Evolutionary conservation across 2,888 invertebrate species (phyloP).

Genomic region (Stenichneumon culpator): DNA sequence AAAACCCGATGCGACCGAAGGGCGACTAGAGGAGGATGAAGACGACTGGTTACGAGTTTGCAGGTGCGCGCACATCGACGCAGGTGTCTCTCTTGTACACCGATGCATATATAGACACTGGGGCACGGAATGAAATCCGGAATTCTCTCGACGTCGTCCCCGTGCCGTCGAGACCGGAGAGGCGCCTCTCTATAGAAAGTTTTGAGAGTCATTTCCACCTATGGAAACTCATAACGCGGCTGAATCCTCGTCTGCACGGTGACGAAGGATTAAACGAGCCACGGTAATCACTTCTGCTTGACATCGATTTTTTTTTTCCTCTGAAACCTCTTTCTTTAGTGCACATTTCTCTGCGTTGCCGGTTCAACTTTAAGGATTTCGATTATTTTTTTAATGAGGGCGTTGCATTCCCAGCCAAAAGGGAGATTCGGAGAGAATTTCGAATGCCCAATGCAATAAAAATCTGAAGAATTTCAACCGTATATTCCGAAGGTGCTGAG

Average conservation of each 20-base stretch:
- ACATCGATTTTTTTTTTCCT: conserved; percentile 47
- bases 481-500: too few species aligned
- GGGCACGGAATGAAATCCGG: conserved; percentile 25
- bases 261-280: conserved; percentile 45
- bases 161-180: not conserved
- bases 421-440: too few species aligned
- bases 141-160: conserved; percentile 20
- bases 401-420: too few species aligned
- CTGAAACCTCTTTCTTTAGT: not conserved
- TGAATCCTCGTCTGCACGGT: conserved; percentile 55
- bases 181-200: conserved; percentile 47
- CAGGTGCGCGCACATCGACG: conserved; percentile 24
- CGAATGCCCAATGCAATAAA: too few species aligned
- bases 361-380: too few species aligned
- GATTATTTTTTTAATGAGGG: too few species aligned
- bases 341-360: too few species aligned
- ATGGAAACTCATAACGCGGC: conserved; percentile 8
- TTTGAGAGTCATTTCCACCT: conserved; percentile 15
- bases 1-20: conserved; percentile 21
- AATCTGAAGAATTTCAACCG: too few species aligned
- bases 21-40: conserved; percentile 7
- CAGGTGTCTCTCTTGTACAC: conserved; percentile 16
- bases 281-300: not conserved
- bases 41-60: conserved; percentile 7
- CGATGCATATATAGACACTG: not conserved